Conservation (phyloP, 2,113 vertebrate genomes). For the Bufo bufo region DNA sequence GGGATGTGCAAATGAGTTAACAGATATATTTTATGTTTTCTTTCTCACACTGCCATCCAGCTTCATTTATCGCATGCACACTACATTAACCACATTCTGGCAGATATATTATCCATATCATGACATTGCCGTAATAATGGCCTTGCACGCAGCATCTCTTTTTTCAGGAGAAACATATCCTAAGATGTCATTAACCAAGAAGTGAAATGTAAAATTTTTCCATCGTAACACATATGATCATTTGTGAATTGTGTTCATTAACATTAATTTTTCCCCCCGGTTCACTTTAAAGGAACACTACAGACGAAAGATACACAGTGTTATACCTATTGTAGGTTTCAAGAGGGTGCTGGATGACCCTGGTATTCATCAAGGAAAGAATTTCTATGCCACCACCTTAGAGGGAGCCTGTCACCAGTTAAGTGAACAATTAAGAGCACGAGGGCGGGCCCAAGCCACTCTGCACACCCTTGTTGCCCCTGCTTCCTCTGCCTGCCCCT, state of each 20-base stretch:
- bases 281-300: neutral
- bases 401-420: too few relatives aligned
- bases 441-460: too few relatives aligned
- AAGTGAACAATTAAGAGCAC: too few relatives aligned
- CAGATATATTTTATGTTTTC: conserved; percentile 47
- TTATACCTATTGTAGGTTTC: neutral
- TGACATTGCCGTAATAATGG: conserved; percentile 42
- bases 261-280: neutral
- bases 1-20: conserved; percentile 45
- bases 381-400: too few relatives aligned
- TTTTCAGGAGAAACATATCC: conserved; percentile 3
- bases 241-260: neutral
- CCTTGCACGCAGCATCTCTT: conserved; percentile 28
- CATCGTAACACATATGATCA: neutral
- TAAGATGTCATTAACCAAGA: conserved; percentile 12
- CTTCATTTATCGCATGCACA: conserved; percentile 52
- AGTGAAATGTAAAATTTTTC: neutral
- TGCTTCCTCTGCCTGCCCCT: too few relatives aligned
- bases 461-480: too few relatives aligned
- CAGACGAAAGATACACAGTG: neutral
- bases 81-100: conserved; percentile 53
- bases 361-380: too few relatives aligned
- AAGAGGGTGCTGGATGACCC: too few relatives aligned
- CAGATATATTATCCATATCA: conserved; percentile 48
- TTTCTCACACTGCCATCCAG: conserved; percentile 24